These are phyloP conservation scores for Tragelaphus scriptus DNA, from an alignment of 2,113 vertebrate species.

Conservation along the genomic window DNA sequence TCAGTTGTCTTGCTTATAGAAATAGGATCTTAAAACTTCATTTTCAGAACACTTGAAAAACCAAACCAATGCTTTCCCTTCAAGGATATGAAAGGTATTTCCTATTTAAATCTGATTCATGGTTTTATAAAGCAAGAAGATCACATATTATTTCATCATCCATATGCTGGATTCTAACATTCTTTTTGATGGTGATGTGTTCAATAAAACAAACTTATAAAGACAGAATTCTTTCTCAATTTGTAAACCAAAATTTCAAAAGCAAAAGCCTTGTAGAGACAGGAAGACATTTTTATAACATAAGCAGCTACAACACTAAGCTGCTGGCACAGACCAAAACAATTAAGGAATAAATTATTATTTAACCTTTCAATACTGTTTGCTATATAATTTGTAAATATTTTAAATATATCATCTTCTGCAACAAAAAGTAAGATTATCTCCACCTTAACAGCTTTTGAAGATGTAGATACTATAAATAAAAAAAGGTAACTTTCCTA, in stretches of 20 bases:
- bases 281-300: not conserved
- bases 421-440: constrained; percentile 9
- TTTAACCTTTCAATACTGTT: not conserved
- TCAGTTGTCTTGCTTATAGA: not conserved
- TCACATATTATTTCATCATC: not conserved
- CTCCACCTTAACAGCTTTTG: not conserved
- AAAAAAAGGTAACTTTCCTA: not conserved
- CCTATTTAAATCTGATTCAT: not conserved
- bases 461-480: not conserved
- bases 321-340: not conserved
- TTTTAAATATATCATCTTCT: constrained; percentile 13
- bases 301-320: not conserved
- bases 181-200: not conserved
- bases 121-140: not conserved
- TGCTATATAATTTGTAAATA: not conserved
- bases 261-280: not conserved
- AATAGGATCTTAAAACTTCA: not conserved
- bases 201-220: constrained; percentile 13
- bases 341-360: not conserved
- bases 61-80: not conserved
- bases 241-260: constrained; percentile 5
- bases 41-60: constrained; percentile 2
- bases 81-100: not conserved
- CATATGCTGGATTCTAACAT: not conserved
- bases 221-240: not conserved